Evolutionary conservation across 2,888 invertebrate species (phyloP).

Genomic region (Ochropacha duplaris): DNA sequence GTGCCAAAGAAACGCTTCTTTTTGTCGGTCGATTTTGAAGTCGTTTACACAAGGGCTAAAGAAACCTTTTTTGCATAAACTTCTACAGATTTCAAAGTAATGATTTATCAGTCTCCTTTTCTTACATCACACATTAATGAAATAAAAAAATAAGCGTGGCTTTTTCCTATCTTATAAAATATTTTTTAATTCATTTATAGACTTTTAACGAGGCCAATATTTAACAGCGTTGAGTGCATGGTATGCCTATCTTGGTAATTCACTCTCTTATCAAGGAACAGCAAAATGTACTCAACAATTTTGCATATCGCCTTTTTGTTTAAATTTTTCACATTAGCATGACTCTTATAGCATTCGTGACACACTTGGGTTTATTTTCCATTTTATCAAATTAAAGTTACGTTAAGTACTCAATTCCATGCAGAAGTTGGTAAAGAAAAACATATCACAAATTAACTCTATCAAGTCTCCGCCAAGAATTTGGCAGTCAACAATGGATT

Average conservation of each 20-base stretch:
- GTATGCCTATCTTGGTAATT: background rate
- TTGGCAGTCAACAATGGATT: too few relatives aligned
- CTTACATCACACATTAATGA: too few relatives aligned
- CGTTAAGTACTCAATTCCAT: too few relatives aligned
- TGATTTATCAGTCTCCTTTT: too few relatives aligned
- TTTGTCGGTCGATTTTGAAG: background rate
- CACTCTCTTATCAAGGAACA: background rate
- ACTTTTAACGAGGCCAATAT: background rate
- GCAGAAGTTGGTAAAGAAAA: too few relatives aligned
- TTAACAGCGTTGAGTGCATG: background rate
- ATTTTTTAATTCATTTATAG: background rate
- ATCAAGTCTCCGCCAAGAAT: too few relatives aligned
- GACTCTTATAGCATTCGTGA: background rate
- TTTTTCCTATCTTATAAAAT: background rate
- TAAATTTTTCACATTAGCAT: background rate
- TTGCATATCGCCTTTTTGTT: background rate
- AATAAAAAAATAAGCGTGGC: background rate
- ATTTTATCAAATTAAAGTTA: too few relatives aligned
- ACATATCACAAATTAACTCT: too few relatives aligned
- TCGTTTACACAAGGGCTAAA: background rate
- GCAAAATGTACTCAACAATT: background rate
- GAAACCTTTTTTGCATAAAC: background rate
- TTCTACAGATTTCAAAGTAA: too few relatives aligned
- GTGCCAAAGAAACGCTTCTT: background rate
- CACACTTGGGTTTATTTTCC: too few relatives aligned